Evolutionary conservation across 1,140 invertebrate genomes (phyloP).

Genomic region (Pseudomyrmex pallidus): DNA sequence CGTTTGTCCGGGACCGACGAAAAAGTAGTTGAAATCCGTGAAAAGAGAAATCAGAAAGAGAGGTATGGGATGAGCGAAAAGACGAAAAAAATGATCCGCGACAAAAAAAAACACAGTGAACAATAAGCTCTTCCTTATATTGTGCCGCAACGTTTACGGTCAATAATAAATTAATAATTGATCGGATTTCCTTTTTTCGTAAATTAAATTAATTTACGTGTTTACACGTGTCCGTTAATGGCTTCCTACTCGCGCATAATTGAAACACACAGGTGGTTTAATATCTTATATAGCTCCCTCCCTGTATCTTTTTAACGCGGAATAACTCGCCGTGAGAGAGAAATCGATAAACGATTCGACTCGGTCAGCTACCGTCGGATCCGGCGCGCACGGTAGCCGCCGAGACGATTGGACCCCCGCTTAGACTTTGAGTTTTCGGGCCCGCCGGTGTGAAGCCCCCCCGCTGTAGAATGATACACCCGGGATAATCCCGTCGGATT

Average conservation of each 20-base stretch:
- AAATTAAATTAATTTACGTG: no score
- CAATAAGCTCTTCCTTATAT: neutral
- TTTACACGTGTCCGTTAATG: neutral
- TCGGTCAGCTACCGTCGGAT: constrained; percentile 56
- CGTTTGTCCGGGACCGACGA: neutral
- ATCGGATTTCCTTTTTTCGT: neutral
- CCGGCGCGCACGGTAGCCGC: constrained; percentile 74
- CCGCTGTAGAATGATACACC: constrained; percentile 75
- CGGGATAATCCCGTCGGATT: constrained; percentile 77
- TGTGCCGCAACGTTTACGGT: constrained; percentile 2
- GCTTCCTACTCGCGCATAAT: constrained; percentile 8
- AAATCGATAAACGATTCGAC: constrained; percentile 64
- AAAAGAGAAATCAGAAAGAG: constrained; percentile 1
- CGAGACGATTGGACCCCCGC: constrained; percentile 72
- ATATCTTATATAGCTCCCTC: neutral
- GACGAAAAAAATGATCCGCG: neutral
- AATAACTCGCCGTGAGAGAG: constrained; percentile 34
- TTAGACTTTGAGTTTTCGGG: constrained; percentile 71
- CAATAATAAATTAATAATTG: neutral
- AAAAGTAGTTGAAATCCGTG: constrained; percentile 12
- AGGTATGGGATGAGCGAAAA: no score
- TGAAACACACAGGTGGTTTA: neutral
- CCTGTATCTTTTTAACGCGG: constrained; percentile 38
- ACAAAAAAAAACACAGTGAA: constrained; percentile 6
- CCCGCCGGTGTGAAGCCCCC: constrained; percentile 76